Conservation (phyloP, 2,113 vertebrate species). For the Planiliza haematocheilus region DNA sequence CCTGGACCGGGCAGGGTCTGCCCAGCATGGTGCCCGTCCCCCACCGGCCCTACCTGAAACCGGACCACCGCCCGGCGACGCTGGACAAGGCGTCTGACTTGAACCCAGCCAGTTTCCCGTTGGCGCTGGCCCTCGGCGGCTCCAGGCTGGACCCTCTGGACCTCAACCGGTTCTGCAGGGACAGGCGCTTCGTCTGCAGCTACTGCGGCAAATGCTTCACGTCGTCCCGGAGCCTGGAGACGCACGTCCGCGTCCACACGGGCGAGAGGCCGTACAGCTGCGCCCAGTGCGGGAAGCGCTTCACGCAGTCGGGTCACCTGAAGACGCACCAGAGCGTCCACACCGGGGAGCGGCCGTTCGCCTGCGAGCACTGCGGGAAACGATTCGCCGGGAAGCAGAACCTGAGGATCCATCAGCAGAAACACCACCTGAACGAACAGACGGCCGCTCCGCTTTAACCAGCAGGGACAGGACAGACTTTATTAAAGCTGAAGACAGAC, state of each 20-base stretch:
- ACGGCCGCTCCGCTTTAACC: background rate
- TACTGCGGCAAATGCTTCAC: constrained; percentile 81
- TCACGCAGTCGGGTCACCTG: constrained; percentile 83
- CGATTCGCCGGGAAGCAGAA: constrained; percentile 84
- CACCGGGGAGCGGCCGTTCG: constrained; percentile 82
- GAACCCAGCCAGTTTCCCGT: background rate
- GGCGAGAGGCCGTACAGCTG: constrained; percentile 81
- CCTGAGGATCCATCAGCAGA: constrained; percentile 81
- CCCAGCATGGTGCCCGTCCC: constrained; percentile 37
- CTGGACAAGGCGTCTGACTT: constrained; percentile 45
- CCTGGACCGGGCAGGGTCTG: constrained; percentile 60
- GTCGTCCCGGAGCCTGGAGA: constrained; percentile 77
- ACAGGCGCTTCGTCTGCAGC: constrained; percentile 72
- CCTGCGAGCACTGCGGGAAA: constrained; percentile 79
- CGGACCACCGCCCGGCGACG: constrained; percentile 28
- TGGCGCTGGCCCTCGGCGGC: constrained; percentile 30
- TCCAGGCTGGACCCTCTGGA: constrained; percentile 59
- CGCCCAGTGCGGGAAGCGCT: constrained; percentile 81
- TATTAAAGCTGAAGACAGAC: too few species aligned
- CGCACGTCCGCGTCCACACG: constrained; percentile 80
- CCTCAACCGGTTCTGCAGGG: constrained; percentile 62
- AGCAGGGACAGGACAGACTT: too few species aligned
- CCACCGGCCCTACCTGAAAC: constrained; percentile 48
- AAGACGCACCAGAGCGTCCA: constrained; percentile 84
- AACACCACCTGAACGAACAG: constrained; percentile 62